phyloP scores from a whole-genome alignment of 2,797 vertebrate genomes.

The Urocyon cinereoargenteus region DNA sequence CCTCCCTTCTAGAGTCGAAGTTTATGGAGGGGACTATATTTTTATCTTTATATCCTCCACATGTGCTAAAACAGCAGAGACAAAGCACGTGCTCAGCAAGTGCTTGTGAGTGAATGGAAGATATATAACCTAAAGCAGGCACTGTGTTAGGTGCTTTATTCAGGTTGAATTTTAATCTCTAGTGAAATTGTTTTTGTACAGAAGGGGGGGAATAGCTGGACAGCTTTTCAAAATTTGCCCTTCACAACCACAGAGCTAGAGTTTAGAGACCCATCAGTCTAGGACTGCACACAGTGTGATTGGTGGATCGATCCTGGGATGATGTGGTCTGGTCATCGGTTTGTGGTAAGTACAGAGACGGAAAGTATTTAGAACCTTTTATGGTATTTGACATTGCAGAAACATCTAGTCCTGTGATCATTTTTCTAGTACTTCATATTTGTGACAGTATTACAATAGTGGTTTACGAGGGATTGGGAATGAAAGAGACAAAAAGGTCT shows the following conservation, averaged over 20 bases:
- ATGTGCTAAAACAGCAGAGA: not conserved
- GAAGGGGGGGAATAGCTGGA: not conserved
- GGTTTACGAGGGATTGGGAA: not conserved
- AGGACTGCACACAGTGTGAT: accelerated
- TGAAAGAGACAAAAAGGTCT: not conserved
- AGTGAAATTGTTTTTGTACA: not conserved
- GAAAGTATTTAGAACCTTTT: not conserved
- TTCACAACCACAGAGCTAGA: not conserved
- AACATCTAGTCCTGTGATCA: not conserved
- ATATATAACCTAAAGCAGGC: not conserved
- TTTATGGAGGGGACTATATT: not conserved
- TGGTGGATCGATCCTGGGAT: not conserved
- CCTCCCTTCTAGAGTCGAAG: not conserved
- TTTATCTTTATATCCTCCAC: not conserved
- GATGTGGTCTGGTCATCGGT: not conserved
- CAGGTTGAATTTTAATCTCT: not conserved
- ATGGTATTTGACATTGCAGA: not conserved
- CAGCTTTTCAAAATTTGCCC: not conserved
- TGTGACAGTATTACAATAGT: not conserved
- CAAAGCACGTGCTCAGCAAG: not conserved
- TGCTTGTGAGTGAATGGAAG: not conserved
- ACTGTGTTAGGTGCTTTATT: not conserved
- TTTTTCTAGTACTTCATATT: not conserved
- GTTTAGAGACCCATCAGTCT: not conserved
- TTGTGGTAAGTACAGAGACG: not conserved